These are phyloP conservation scores for Menidia beryllina DNA, from an alignment of 2,113 vertebrate species.

Conservation along the genomic window DNA sequence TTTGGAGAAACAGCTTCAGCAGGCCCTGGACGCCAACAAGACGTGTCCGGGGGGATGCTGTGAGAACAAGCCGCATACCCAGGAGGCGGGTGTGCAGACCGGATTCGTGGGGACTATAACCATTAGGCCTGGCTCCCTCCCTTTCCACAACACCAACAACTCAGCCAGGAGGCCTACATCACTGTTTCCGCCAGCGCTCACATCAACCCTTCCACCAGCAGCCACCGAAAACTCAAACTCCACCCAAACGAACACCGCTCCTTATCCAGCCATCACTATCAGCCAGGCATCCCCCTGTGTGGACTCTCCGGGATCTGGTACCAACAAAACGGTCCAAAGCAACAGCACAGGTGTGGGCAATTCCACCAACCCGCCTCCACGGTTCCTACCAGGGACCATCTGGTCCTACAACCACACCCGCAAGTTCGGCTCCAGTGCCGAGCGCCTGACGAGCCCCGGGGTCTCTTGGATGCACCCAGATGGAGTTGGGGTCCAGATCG, in stretches of 20 bases:
- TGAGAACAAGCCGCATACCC: slow-evolving; percentile 70
- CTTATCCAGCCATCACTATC: slow-evolving; percentile 69
- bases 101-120: slow-evolving; percentile 88
- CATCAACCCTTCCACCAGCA: slow-evolving; percentile 65
- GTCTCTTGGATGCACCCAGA: slow-evolving; percentile 96
- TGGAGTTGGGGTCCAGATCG: slow-evolving; percentile 97
- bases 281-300: slow-evolving; percentile 76
- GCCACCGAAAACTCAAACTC: slow-evolving; percentile 35
- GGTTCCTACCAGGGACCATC: slow-evolving; percentile 92
- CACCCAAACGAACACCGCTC: slow-evolving; percentile 38
- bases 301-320: slow-evolving; percentile 70
- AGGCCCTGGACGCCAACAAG: slow-evolving; percentile 86
- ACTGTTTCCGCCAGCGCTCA: slow-evolving; percentile 69
- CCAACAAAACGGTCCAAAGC: slow-evolving; percentile 45
- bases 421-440: slow-evolving; percentile 86
- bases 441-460: slow-evolving; percentile 90
- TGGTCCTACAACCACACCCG: slow-evolving; percentile 96
- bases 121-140: slow-evolving; percentile 78
- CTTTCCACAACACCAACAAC: slow-evolving; percentile 83
- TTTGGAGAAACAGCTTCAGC: slow-evolving; percentile 93
- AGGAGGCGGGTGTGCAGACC: slow-evolving; percentile 90
- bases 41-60: slow-evolving; percentile 70
- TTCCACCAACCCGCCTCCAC: slow-evolving; percentile 76
- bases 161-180: slow-evolving; percentile 79
- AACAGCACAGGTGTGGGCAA: slow-evolving; percentile 40